Base-by-base conservation (phyloP, 2,888 invertebrate genomes). In the Lochmaea capreae region DNA sequence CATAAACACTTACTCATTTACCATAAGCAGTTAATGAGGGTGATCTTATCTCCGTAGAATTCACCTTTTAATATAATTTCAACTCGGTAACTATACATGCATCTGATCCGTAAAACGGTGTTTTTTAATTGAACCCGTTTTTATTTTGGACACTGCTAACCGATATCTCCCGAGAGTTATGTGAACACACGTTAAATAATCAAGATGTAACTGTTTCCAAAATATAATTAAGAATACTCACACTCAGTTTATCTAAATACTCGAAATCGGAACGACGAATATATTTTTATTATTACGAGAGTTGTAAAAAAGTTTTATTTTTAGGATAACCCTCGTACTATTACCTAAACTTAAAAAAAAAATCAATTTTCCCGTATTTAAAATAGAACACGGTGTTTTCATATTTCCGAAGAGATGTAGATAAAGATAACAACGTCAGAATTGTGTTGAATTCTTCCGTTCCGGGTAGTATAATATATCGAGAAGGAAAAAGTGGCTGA, bases 401-500 rank as follows among this genome's bases (percentile, higher is more conserved):
- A 54, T 54, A 54, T 54, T 54, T 54, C 18, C 54, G 16, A 10
- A 10, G 18, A 18, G 54, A 54, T 18, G 54, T 54, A 54, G 16
- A 54, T 54, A 16, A 16, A 54, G 61, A 61, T 61, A 61, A 61
- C 6, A 14, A 33, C 33, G 14, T 39, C 61, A 33, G 61, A 33
- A 61, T 33, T 33, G 61, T 33, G 61, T 33, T 61, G 33, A 39
- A 61, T 61, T 61, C 61, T 61, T 61, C 61, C 62, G 43, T 61
- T 61, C 61, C 62, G 43, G 62, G 62, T 63, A 63, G 62, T 18
- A 63, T 43, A 63, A 39, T 5, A 39, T n/a, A 63, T 43, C 62
- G 62, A 63, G 43, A 42, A 62, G 62, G 4, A 54, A 63, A 63
- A 63, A 63, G 18, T 63, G 62, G 58, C 65, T 71, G 70, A 70